Percentiles rank a stretch among this genome's conserved stretches.
These are phyloP conservation scores for Heliconius sara DNA, from an alignment of 2,888 invertebrate species.

Conservation along the genomic window DNA sequence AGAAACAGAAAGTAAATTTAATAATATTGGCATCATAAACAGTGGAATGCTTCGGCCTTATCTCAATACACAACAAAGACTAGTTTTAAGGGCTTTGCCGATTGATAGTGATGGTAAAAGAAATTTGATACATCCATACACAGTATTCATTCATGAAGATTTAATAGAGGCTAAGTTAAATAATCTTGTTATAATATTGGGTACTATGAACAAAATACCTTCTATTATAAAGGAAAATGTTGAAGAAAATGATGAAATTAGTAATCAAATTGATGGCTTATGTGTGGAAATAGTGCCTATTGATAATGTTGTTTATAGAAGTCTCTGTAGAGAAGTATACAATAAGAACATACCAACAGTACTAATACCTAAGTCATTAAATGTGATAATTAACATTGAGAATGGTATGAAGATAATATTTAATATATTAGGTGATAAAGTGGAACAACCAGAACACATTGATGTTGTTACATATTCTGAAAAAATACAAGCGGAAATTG, in stretches of 20 bases:
- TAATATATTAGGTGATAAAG: slow-evolving; percentile 66
- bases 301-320: slow-evolving; percentile 71
- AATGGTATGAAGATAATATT: slow-evolving; percentile 84
- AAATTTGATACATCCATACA: slow-evolving; percentile 76
- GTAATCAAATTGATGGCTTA: slow-evolving; percentile 64
- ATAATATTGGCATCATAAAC: slow-evolving; percentile 72
- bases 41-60: slow-evolving; percentile 68
- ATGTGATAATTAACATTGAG: slow-evolving; percentile 80
- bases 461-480: slow-evolving; percentile 79
- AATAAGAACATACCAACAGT: slow-evolving; percentile 75
- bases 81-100: slow-evolving; percentile 71
- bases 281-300: slow-evolving; percentile 76
- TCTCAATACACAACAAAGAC: slow-evolving; percentile 61
- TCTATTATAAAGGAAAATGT: slow-evolving; percentile 60
- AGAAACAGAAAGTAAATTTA: slow-evolving; percentile 59
- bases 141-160: slow-evolving; percentile 76
- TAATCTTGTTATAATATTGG: slow-evolving; percentile 64
- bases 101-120: slow-evolving; percentile 78
- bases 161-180: slow-evolving; percentile 65
- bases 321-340: slow-evolving; percentile 72
- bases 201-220: slow-evolving; percentile 71
- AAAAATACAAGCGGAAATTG: slow-evolving; percentile 61
- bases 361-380: slow-evolving; percentile 82
- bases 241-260: slow-evolving; percentile 57
- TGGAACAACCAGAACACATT: slow-evolving; percentile 73